phyloP scores from a whole-genome alignment of 2,888 invertebrate species.

The Ommatoiulus sabulosus region DNA sequence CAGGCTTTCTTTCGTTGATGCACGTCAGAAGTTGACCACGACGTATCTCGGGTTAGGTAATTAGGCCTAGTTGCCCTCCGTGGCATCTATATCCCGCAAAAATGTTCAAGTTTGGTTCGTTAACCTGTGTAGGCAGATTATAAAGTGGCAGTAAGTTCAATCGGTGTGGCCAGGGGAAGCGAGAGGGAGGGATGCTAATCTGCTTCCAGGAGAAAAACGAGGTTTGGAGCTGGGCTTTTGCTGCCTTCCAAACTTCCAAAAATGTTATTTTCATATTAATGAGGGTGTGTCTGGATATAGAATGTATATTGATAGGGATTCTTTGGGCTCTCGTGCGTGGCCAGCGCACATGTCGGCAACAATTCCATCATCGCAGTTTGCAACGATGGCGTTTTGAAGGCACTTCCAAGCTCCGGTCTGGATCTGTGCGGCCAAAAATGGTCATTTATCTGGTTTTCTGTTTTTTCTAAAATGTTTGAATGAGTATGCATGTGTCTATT shows the following conservation, averaged over 20 bases:
- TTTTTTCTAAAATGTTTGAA: no score
- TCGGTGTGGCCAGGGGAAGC: neutral
- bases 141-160: slow-evolving; percentile 40
- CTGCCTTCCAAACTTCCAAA: neutral
- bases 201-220: neutral
- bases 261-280: neutral
- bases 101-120: neutral
- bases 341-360: neutral
- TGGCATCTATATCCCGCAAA: neutral
- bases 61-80: slow-evolving; percentile 30
- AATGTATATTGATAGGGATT: neutral
- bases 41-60: slow-evolving; percentile 11
- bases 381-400: no score
- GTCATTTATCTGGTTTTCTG: no score
- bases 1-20: neutral
- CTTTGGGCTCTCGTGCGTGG: neutral
- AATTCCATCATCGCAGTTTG: no score
- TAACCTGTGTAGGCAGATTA: slow-evolving; percentile 43
- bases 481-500: no score
- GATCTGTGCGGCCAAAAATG: no score
- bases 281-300: neutral
- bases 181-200: slow-evolving; percentile 28
- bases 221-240: neutral
- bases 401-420: no score
- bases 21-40: slow-evolving; percentile 27